Conservation (phyloP, 35 echinoderm and acorn worm species). For the Heliocidaris tuberculata region DNA sequence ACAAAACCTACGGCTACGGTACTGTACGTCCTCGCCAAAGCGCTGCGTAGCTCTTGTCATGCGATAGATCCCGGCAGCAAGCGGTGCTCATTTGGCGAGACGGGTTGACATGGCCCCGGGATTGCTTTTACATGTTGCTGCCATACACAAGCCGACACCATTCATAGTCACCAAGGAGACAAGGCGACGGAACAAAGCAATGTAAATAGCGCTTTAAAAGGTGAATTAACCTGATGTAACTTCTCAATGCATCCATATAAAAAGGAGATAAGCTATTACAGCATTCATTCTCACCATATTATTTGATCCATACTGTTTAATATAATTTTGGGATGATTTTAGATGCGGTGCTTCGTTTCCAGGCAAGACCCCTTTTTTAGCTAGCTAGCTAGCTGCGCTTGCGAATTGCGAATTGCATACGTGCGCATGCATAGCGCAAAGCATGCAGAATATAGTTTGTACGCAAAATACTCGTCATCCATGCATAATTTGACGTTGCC, state of each 20-base stretch:
- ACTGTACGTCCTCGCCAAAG: not conserved
- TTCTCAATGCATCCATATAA: not conserved
- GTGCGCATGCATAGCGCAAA: too few species aligned
- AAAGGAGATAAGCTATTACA: not conserved
- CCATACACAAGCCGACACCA: conserved; percentile 26
- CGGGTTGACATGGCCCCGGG: not conserved
- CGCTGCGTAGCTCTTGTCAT: not conserved
- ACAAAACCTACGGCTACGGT: not conserved
- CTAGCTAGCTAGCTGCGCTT: too few species aligned
- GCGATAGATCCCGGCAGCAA: too few species aligned
- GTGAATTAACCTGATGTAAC: not conserved
- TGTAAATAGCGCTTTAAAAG: conserved; percentile 17
- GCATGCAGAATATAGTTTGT: too few species aligned
- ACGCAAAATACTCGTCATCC: too few species aligned
- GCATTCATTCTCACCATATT: not conserved
- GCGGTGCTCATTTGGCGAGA: not conserved
- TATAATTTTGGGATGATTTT: not conserved
- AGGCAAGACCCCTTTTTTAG: not conserved
- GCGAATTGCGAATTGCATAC: too few species aligned
- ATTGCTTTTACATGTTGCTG: conserved; percentile 18
- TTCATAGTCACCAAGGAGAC: conserved; percentile 34
- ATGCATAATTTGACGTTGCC: not conserved
- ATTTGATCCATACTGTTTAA: not conserved
- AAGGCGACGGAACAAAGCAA: conserved; percentile 17
- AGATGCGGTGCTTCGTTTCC: not conserved